Evolutionary conservation across 2,888 invertebrate species (phyloP), one percentile per base, ranked within the genome.

Genomic region (Craniophora ligustri): DNA sequence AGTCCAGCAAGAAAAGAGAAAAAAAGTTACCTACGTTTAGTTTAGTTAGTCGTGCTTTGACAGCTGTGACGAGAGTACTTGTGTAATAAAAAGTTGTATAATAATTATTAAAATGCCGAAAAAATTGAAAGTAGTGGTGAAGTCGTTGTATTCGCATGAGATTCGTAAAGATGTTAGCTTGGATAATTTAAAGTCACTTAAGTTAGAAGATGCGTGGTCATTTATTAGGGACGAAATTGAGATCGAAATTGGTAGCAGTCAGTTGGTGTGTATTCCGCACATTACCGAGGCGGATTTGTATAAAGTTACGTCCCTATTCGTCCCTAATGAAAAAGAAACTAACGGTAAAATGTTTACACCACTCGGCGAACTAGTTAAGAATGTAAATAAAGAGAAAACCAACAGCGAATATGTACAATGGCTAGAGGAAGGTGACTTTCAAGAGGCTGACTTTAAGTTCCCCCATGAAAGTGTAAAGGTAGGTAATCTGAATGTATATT

Each of bases 161-260:
- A 94, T 92, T 60, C 88, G 94, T 16, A 94, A 93, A 73, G 93
- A 94, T 80, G 93, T 93, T n/a, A 88, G 90, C 68, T 81, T 94
- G 59, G 88, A 87, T 4, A 86, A 75, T 36, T 79, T 94, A 48
- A 89, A 92, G 60, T 94, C 94, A 13, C 76, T 94, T 7, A 92
- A 92, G 66, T 79, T 94, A 34, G 93, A 93, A 63, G 93, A 93
- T 50, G 93, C 93, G 0, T 94, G 94, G 94, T 93, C 94, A 11
- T 94, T 93, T 76, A 94, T 94, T 39, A 85, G 94, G 72, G 93
- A 93, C 60, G 94, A 94, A 87, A 93, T 94, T 40, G 94, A 93
- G 75, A 89, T 82, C 38, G 94, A 94, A 85, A 93, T 93, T 56
- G 94, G 93, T n/a, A 89, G 89, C 67, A 91, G 86, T 60, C 89